These are phyloP conservation scores for Galeruca laticollis DNA, from an alignment of 2,888 invertebrate species.

Conservation along the genomic window DNA sequence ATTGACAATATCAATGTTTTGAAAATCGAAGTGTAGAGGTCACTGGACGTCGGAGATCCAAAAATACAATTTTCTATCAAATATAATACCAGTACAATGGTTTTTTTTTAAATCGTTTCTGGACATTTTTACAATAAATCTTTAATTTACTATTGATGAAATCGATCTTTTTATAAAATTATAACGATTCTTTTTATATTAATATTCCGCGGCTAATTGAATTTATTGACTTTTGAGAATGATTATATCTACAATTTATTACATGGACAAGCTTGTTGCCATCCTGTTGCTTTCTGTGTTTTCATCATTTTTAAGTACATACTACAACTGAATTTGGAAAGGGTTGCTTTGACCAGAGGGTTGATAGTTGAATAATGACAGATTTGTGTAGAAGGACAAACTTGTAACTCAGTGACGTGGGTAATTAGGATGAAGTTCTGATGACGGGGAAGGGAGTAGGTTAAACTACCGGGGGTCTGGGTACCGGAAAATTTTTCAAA, in stretches of 20 bases:
- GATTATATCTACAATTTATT: not conserved
- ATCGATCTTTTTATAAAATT: too few relatives aligned
- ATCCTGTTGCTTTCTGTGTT: not conserved
- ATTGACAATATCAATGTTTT: not conserved
- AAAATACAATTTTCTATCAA: not conserved
- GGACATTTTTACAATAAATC: too few relatives aligned
- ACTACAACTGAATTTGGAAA: not conserved
- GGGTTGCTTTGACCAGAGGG: slow-evolving; percentile 1
- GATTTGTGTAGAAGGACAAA: not conserved
- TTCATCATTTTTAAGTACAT: not conserved
- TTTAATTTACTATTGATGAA: too few relatives aligned
- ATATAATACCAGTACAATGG: not conserved
- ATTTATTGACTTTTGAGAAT: not conserved
- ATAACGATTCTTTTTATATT: too few relatives aligned
- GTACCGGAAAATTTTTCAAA: too few relatives aligned
- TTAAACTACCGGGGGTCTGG: too few relatives aligned
- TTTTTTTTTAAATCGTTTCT: too few relatives aligned
- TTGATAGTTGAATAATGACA: not conserved
- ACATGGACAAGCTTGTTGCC: too few relatives aligned
- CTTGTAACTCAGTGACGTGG: not conserved
- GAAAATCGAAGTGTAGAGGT: not conserved
- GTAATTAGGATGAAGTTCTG: too few relatives aligned
- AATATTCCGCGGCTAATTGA: too few relatives aligned
- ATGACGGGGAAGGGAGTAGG: too few relatives aligned
- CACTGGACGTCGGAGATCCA: not conserved